A percentile compares a stretch with the other conserved stretches of the same genome.
Evolutionary conservation across 92 coral and sea anemone genomes (phyloP).

Genomic region (Galaxea fascicularis): DNA sequence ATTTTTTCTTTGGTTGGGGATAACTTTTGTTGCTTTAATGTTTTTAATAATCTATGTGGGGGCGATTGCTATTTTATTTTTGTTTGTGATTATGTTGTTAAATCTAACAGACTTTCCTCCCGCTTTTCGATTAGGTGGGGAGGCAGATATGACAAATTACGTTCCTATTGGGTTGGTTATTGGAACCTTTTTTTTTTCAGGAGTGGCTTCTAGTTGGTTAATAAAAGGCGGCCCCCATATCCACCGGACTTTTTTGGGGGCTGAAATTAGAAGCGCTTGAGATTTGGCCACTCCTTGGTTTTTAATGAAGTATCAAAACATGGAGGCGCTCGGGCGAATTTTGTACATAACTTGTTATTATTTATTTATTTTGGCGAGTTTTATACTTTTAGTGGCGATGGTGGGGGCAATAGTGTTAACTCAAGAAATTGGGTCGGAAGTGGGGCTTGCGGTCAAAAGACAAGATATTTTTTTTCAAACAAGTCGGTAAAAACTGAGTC

Average conservation of each 20-base stretch:
- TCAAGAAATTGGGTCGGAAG: slow-evolving; percentile 75
- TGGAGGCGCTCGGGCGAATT: slow-evolving; percentile 77
- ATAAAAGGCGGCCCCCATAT: slow-evolving; percentile 77
- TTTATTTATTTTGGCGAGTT: slow-evolving; percentile 77
- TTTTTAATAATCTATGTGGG: slow-evolving; percentile 83
- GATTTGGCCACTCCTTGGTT: slow-evolving; percentile 69
- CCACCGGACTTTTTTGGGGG: slow-evolving; percentile 56
- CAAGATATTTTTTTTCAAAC: slow-evolving; percentile 83
- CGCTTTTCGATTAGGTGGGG: slow-evolving; percentile 77
- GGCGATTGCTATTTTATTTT: slow-evolving; percentile 81
- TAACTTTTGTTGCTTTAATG: slow-evolving; percentile 79
- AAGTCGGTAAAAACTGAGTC: slow-evolving; percentile 73
- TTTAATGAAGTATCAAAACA: slow-evolving; percentile 71
- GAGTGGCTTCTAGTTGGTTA: slow-evolving; percentile 78
- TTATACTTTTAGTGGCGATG: slow-evolving; percentile 79
- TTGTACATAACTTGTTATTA: slow-evolving; percentile 73
- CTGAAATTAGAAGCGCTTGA: slow-evolving; percentile 70
- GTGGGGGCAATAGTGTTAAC: slow-evolving; percentile 81
- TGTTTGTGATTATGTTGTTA: slow-evolving; percentile 83
- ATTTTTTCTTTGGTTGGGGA: slow-evolving; percentile 76
- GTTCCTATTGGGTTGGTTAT: slow-evolving; percentile 76
- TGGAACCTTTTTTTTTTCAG: slow-evolving; percentile 80
- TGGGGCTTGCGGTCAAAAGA: slow-evolving; percentile 77
- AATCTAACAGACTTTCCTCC: slow-evolving; percentile 82
- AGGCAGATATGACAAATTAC: slow-evolving; percentile 85